Conservation (phyloP, 2,888 invertebrate species). For the Ichneumon xanthorius region DNA sequence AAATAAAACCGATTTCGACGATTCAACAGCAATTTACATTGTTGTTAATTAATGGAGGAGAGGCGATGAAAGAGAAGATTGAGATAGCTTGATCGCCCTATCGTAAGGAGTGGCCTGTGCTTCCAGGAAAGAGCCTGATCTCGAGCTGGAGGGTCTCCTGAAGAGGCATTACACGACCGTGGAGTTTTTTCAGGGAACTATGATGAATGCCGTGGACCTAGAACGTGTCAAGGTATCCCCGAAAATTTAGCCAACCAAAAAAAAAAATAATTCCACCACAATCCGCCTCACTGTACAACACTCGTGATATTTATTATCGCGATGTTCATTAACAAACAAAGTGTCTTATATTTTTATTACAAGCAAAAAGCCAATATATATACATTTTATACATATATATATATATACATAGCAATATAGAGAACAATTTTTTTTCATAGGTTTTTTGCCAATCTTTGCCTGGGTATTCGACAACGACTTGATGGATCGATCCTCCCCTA, state of each 20-base stretch:
- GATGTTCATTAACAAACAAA: conserved; percentile 38
- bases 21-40: background rate
- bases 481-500: conserved; percentile 77
- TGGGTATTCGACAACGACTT: conserved; percentile 78
- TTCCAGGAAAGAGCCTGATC: conserved; percentile 99
- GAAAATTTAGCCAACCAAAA: conserved; percentile 74
- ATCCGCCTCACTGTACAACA: conserved; percentile 66
- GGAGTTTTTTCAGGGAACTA: conserved; percentile 99
- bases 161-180: conserved; percentile 99
- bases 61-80: conserved; percentile 11
- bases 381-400: background rate
- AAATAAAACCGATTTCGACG: background rate
- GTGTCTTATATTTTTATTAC: conserved; percentile 14
- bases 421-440: conserved; percentile 31
- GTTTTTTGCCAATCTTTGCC: conserved; percentile 71
- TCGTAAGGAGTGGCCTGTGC: conserved; percentile 83
- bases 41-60: background rate
- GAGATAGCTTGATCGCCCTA: conserved; percentile 74
- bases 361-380: conserved; percentile 1
- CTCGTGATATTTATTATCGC: conserved; percentile 31
- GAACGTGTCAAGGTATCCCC: conserved; percentile 98
- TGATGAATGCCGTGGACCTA: conserved; percentile 99
- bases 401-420: background rate
- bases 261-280: conserved; percentile 54
- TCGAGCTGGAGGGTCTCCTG: conserved; percentile 99